These are phyloP conservation scores for Ammospiza caudacuta DNA, from an alignment of 2,113 vertebrate species.

Conservation along the genomic window DNA sequence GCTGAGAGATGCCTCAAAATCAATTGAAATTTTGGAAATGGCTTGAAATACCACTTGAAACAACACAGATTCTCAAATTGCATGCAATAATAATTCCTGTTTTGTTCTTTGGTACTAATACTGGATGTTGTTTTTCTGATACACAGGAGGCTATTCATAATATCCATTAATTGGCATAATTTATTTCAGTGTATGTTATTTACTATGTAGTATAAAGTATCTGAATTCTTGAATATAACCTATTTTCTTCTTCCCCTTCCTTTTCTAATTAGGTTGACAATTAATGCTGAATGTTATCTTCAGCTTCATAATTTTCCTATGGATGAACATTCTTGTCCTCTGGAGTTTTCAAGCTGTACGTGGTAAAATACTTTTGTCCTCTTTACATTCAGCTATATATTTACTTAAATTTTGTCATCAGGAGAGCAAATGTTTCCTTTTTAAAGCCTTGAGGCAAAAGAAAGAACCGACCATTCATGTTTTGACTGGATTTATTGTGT, in stretches of 20 bases:
- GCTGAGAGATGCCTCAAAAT: background rate
- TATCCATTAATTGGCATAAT: background rate
- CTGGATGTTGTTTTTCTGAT: background rate
- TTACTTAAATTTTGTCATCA: background rate
- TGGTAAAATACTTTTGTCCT: conserved; percentile 64
- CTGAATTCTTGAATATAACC: background rate
- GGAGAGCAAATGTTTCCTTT: background rate
- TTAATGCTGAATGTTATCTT: conserved; percentile 98
- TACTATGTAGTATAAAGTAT: background rate
- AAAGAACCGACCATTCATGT: background rate
- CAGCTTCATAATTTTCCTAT: conserved; percentile 99
- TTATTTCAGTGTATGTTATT: background rate
- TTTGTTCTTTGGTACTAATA: background rate
- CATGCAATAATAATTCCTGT: background rate
- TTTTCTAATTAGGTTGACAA: conserved; percentile 90
- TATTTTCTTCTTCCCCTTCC: background rate
- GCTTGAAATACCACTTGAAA: background rate
- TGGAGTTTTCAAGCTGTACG: conserved; percentile 99
- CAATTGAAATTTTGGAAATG: background rate
- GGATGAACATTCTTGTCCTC: conserved; percentile 97
- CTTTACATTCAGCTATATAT: background rate
- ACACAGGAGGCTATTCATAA: background rate
- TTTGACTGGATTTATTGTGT: background rate
- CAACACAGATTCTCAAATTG: background rate
- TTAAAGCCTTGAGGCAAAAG: background rate